A percentile compares a stretch with the other conserved stretches of the same genome.
Evolutionary conservation across 2,797 vertebrate genomes (phyloP).

Genomic region (Pteronotus mesoamericanus): DNA sequence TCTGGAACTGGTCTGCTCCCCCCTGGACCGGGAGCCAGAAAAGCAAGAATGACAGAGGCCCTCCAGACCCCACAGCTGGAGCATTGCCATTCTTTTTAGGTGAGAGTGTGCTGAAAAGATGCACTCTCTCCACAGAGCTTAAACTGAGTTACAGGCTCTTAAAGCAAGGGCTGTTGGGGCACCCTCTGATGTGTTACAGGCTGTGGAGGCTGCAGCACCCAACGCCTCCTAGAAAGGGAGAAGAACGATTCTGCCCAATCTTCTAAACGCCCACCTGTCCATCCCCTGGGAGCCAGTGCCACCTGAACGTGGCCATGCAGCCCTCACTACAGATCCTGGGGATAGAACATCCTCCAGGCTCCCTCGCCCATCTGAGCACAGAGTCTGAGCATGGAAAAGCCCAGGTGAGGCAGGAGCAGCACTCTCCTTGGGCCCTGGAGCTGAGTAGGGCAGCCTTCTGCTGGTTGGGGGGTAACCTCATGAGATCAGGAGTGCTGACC

Average conservation of each 20-base stretch:
- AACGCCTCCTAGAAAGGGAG: background rate
- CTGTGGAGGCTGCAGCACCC: background rate
- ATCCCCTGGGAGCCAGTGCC: background rate
- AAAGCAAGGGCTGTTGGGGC: background rate
- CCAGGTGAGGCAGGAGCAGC: background rate
- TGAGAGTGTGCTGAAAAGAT: background rate
- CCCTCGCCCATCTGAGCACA: background rate
- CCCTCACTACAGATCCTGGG: background rate
- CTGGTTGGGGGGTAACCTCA: background rate
- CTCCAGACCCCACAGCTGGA: background rate
- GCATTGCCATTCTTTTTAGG: background rate
- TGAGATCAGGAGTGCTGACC: background rate
- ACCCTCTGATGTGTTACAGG: background rate
- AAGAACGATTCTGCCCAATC: too few relatives aligned
- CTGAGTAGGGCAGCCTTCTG: background rate
- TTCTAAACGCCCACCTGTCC: fast-evolving
- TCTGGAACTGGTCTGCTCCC: background rate
- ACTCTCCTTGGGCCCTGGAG: background rate
- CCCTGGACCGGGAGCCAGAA: background rate
- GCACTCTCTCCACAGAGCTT: background rate
- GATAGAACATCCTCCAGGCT: background rate
- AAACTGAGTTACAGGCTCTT: background rate
- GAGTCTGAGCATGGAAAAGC: background rate
- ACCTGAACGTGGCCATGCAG: background rate
- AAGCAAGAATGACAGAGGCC: background rate